Evolutionary conservation across 2,888 invertebrate genomes (phyloP).

Genomic region (Zhengitettix transpicula): DNA sequence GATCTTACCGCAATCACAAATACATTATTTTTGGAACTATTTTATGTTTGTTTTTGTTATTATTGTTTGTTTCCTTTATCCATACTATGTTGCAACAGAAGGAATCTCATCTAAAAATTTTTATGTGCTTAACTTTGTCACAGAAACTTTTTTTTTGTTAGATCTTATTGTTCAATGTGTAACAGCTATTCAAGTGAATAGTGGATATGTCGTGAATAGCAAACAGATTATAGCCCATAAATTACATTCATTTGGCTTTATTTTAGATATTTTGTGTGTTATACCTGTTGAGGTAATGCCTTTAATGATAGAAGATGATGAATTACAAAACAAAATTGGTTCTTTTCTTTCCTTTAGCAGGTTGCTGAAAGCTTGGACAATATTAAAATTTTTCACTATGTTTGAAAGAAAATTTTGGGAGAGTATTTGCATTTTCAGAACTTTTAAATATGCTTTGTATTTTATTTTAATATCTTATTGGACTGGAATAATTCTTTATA

Average conservation of each 20-base stretch:
- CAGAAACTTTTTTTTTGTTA: neutral
- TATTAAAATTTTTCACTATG: neutral
- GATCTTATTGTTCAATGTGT: neutral
- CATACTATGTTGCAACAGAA: neutral
- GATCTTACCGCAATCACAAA: neutral
- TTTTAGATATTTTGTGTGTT: no score
- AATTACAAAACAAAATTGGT: no score
- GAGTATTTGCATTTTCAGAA: neutral
- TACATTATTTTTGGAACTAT: neutral
- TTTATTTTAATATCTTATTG: neutral
- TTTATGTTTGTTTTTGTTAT: neutral
- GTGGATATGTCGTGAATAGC: no score
- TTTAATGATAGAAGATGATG: no score
- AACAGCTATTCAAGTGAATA: neutral
- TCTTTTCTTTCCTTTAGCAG: neutral
- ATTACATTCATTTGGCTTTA: no score
- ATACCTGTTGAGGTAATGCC: no score
- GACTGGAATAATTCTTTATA: neutral
- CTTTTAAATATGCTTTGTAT: neutral
- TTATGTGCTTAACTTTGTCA: neutral
- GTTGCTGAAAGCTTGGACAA: neutral
- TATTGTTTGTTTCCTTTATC: neutral
- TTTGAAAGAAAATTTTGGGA: neutral
- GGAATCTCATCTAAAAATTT: neutral
- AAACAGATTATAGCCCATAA: no score